A percentile compares a stretch with the other conserved stretches of the same genome.
phyloP scores from a whole-genome alignment of 2,797 vertebrate species.

The Taeniopygia guttata region DNA sequence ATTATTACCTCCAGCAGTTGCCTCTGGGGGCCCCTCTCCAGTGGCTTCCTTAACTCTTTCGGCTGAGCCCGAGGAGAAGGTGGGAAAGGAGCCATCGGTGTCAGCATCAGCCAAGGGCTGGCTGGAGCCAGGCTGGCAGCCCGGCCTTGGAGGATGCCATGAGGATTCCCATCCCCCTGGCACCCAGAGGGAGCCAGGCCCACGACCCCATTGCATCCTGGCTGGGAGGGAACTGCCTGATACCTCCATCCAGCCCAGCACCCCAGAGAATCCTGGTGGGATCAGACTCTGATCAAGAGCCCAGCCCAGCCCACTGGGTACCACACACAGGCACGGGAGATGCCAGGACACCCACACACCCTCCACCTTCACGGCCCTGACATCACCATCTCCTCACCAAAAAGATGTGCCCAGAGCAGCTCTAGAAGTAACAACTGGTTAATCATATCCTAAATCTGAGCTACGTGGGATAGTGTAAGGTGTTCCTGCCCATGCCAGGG shows the following conservation, averaged over 20 bases:
- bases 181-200: not conserved
- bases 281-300: not conserved
- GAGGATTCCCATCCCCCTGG: accelerated
- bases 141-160: accelerated
- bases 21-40: conserved; percentile 12
- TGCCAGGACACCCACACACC: no score
- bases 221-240: no score
- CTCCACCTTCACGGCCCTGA: not conserved
- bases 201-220: not conserved
- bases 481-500: not conserved
- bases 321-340: accelerated
- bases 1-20: conserved; percentile 70
- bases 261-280: not conserved
- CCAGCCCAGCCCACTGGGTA: not conserved
- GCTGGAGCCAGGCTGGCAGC: not conserved
- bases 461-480: not conserved
- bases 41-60: conserved; percentile 44
- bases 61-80: not conserved
- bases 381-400: not conserved
- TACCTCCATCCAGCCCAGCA: not conserved
- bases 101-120: not conserved
- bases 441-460: not conserved
- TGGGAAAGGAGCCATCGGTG: not conserved
- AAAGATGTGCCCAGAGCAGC: not conserved
- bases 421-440: not conserved